Conservation (phyloP, 30 jellyfish, hydroid and myxozoan genomes). For the Hydra vulgaris region DNA sequence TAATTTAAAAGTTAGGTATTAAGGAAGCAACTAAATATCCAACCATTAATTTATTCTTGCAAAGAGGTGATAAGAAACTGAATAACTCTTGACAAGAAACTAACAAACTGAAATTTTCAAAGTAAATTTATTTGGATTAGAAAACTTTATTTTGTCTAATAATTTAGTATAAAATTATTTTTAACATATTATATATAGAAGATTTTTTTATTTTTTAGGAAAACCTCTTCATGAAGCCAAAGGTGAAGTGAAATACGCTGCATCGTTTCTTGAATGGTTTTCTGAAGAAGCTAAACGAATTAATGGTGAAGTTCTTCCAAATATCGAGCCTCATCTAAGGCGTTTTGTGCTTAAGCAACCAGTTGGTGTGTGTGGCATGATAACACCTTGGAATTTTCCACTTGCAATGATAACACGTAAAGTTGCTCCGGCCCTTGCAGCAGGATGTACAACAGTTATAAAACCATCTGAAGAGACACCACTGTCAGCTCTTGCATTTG, state of each 20-base stretch:
- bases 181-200: too few species aligned
- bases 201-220: too few species aligned
- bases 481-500: conserved; percentile 70
- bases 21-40: too few species aligned
- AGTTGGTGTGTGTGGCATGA: conserved; percentile 86
- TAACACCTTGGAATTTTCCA: conserved; percentile 99
- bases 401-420: conserved; percentile 73
- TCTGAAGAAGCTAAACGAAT: conserved; percentile 81
- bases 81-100: too few species aligned
- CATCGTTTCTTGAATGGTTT: conserved; percentile 86
- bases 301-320: conserved; percentile 62
- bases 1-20: too few species aligned
- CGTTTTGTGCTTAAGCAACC: conserved; percentile 62
- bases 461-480: conserved; percentile 99
- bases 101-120: too few species aligned
- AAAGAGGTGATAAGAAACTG: too few species aligned
- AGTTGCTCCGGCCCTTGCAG: conserved; percentile 93
- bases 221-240: conserved; percentile 55
- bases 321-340: conserved; percentile 24
- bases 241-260: conserved; percentile 69
- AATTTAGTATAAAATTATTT: too few species aligned
- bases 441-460: conserved; percentile 87
- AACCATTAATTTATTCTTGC: too few species aligned
- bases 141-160: too few species aligned
- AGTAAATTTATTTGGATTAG: too few species aligned